Evolutionary conservation across 1,140 invertebrate genomes (phyloP), one percentile per base, ranked within the genome.

Genomic region (Anastrepha ludens): DNA sequence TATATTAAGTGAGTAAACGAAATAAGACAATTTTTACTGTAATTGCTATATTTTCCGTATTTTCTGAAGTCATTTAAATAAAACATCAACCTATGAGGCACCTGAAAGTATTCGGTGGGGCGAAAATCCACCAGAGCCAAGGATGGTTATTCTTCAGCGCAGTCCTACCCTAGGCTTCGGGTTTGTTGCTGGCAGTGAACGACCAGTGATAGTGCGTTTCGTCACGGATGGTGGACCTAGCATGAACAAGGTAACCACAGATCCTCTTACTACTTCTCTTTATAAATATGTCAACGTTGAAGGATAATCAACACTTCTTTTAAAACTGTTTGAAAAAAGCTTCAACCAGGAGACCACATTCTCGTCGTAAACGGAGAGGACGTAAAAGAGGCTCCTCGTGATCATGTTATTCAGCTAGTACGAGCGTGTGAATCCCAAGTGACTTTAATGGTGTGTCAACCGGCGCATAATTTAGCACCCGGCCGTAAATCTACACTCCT

Each of bases 181-280:
- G 1, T 99, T 99, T 93, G 98, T 99, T 2, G 98, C 98, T 2
- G 98, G 98, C 1, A 98, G 97, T 60, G 97, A 98, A 92, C 96
- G 96, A 89, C 98, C 98, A 0, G 97, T 98, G 6, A 96, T 98
- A 64, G 97, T 99, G 8, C 95, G 98, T 87, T 97, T 97, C 90
- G 96, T 97, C 7, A 97, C 96, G 0, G 95, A 96, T 94, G 97
- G 97, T 89, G 98, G 98, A 9, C 98, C 98, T 1, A 98, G 97
- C 92, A 97, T 97, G 74, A 96, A 96, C 70, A 97, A 97, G 93
- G 95, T 95, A 90, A 60, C 11, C 50, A 20, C 2, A 50, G 39
- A 50, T 41, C 17, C 20, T 20, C 44, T 86, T 29, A 29, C 15
- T 20, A 58, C 4, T 20, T 29, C 39, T 0, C 29, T 60, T 2